Evolutionary conservation across 2,797 vertebrate genomes (phyloP).

Genomic region (Emydoidea blandingii): DNA sequence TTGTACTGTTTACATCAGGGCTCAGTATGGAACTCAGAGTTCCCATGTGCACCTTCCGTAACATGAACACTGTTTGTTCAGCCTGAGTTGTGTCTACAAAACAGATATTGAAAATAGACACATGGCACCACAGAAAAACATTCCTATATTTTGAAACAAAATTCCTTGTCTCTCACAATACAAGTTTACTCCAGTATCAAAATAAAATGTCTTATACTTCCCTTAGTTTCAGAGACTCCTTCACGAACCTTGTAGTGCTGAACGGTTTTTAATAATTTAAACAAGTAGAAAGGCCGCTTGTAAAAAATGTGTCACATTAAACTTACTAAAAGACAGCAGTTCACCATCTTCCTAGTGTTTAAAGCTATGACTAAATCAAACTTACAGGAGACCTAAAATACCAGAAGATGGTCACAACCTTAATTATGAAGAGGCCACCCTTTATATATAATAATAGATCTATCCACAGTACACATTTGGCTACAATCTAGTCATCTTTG

Average conservation of each 20-base stretch:
- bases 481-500: neutral
- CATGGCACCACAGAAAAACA: neutral
- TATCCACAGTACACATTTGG: neutral
- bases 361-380: neutral
- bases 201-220: neutral
- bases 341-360: neutral
- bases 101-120: neutral
- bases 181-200: neutral
- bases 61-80: neutral
- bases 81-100: neutral
- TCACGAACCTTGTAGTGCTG: neutral
- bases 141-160: neutral
- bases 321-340: neutral
- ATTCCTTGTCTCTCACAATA: neutral
- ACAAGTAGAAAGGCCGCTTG: neutral
- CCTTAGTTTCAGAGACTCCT: neutral
- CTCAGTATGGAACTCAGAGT: rapidly evolving
- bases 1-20: rapidly evolving
- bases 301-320: neutral
- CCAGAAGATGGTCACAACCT: neutral
- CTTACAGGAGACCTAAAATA: neutral
- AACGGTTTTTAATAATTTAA: neutral
- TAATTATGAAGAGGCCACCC: neutral
- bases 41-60: neutral
- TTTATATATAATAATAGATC: neutral